phyloP scores from a whole-genome alignment of 2,888 invertebrate species.

The Steinernema carpocapsae region DNA sequence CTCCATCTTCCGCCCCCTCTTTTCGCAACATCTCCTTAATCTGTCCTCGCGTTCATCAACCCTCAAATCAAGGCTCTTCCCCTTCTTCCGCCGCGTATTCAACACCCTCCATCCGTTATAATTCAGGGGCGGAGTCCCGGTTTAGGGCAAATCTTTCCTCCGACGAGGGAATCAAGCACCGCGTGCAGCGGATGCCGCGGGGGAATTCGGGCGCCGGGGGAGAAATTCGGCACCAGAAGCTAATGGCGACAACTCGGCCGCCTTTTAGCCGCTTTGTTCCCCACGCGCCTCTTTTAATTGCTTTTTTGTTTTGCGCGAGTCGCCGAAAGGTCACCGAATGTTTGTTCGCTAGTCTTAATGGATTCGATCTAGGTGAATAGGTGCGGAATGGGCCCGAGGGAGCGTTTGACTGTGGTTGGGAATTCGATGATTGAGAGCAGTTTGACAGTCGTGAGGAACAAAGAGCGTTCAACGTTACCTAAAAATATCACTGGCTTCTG shows the following conservation, averaged over 20 bases:
- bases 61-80: slow-evolving; percentile 22
- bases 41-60: no score
- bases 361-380: background rate
- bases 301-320: slow-evolving; percentile 18
- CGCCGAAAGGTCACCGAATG: slow-evolving; percentile 7
- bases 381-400: no score
- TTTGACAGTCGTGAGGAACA: background rate
- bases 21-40: no score
- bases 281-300: slow-evolving; percentile 6
- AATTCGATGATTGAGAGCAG: no score
- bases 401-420: no score
- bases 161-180: background rate
- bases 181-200: background rate
- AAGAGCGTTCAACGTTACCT: background rate
- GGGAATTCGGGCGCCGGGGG: background rate
- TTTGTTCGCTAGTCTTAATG: background rate
- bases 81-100: slow-evolving; percentile 3
- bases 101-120: slow-evolving; percentile 24
- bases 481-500: background rate
- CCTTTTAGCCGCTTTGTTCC: slow-evolving; percentile 3
- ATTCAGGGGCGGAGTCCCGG: background rate
- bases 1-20: no score
- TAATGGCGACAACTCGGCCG: background rate
- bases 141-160: background rate
- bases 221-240: background rate